Percentiles rank a stretch among this genome's conserved stretches.
These are phyloP conservation scores for Halichoeres trimaculatus DNA, from an alignment of 2,113 vertebrate genomes.

Conservation along the genomic window DNA sequence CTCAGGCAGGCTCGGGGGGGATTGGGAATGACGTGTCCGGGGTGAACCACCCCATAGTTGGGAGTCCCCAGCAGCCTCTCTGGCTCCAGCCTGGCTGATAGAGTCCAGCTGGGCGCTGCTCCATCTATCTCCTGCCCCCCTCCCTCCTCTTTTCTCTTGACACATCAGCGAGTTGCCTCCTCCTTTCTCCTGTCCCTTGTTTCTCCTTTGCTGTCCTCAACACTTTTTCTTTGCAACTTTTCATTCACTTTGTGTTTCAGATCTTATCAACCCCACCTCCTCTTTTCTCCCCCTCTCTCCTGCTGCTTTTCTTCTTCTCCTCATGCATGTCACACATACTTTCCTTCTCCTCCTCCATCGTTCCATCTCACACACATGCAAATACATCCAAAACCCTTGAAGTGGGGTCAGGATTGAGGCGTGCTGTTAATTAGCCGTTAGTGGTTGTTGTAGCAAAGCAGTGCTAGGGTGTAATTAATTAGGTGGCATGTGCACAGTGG, in stretches of 20 bases:
- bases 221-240: constrained; percentile 19
- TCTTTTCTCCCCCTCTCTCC: constrained; percentile 6
- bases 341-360: constrained; percentile 22
- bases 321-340: constrained; percentile 26
- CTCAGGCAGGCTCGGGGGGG: constrained; percentile 62
- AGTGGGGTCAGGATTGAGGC: constrained; percentile 77
- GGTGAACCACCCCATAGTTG: constrained; percentile 52
- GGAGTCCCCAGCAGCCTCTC: constrained; percentile 66
- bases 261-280: background rate
- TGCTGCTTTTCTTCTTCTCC: constrained; percentile 36
- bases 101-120: constrained; percentile 70
- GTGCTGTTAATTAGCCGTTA: constrained; percentile 80
- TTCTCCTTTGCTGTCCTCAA: constrained; percentile 24
- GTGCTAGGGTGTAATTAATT: constrained; percentile 82
- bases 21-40: constrained; percentile 75
- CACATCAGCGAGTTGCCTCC: constrained; percentile 47
- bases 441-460: constrained; percentile 78
- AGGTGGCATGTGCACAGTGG: constrained; percentile 75
- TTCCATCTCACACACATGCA: constrained; percentile 35
- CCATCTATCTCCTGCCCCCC: constrained; percentile 25
- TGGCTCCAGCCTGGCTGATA: constrained; percentile 77
- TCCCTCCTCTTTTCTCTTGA: constrained; percentile 25
- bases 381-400: constrained; percentile 67
- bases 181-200: constrained; percentile 30
- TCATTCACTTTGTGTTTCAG: constrained; percentile 27